These are phyloP conservation scores for Craterocephalus amniculus DNA, from an alignment of 2,797 vertebrate genomes.

Conservation along the genomic window DNA sequence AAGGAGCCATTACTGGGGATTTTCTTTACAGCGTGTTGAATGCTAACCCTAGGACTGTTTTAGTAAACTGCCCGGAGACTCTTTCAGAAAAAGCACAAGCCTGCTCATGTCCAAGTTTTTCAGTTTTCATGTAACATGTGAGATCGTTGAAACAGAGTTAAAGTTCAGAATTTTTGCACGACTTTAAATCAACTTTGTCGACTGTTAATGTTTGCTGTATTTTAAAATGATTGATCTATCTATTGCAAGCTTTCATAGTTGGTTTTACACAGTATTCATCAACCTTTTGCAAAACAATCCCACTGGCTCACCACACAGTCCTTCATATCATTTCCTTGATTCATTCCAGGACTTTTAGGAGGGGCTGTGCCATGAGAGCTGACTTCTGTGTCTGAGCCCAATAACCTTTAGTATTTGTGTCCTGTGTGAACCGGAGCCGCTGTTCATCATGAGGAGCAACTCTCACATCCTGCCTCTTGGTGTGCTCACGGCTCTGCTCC, in stretches of 20 bases:
- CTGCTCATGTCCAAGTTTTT: conserved; percentile 1
- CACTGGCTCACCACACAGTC: background rate
- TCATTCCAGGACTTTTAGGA: conserved; percentile 55
- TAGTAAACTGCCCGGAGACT: background rate
- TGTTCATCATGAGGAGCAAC: conserved; percentile 85
- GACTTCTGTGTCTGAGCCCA: conserved; percentile 58
- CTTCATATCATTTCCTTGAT: conserved; percentile 25
- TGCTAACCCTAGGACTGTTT: background rate
- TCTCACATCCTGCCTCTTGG: conserved; percentile 80
- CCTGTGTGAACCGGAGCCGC: conserved; percentile 53
- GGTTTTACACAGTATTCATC: background rate
- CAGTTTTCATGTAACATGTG: background rate
- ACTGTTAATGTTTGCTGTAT: background rate
- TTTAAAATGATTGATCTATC: background rate
- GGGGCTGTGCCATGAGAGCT: conserved; percentile 70
- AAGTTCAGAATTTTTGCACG: background rate
- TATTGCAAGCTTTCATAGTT: background rate
- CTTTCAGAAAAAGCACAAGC: background rate
- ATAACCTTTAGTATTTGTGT: conserved; percentile 55
- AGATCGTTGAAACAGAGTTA: background rate
- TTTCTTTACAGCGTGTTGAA: conserved; percentile 1
- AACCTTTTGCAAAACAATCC: background rate
- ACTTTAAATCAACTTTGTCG: background rate
- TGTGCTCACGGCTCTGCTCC: conserved; percentile 88
- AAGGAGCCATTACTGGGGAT: background rate